Conservation (phyloP, 2,113 vertebrate species). For the Elephas maximus region DNA sequence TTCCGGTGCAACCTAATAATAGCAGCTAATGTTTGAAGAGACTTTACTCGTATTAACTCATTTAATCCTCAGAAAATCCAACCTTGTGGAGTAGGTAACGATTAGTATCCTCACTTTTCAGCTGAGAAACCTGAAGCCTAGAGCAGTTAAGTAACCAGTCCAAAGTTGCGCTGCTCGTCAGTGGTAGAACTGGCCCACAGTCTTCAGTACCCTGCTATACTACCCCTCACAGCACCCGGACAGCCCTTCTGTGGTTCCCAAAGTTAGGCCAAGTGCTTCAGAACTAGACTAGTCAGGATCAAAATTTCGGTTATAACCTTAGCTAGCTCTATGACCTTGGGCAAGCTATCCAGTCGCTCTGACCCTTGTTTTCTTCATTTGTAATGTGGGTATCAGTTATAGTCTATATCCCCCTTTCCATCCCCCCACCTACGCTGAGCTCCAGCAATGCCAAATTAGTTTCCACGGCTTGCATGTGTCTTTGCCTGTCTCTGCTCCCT, state of each 20-base stretch:
- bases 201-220: background rate
- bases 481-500: background rate
- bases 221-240: background rate
- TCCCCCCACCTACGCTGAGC: background rate
- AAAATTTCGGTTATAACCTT: background rate
- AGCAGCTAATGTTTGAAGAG: background rate
- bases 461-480: rapidly evolving
- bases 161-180: background rate
- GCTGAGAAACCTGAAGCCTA: background rate
- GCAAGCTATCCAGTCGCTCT: background rate
- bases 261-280: background rate
- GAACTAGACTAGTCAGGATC: background rate
- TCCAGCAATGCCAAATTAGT: background rate
- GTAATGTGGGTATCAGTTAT: no score
- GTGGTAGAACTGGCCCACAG: background rate
- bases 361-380: background rate
- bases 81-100: background rate
- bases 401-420: background rate
- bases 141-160: background rate
- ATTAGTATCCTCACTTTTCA: background rate
- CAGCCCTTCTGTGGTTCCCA: background rate
- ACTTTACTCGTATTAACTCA: background rate
- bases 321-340: background rate
- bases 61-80: background rate
- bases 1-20: background rate